Percentiles rank a stretch among this genome's conserved stretches.
phyloP scores from a whole-genome alignment of 2,888 invertebrate genomes.

The Cistogaster globosa region DNA sequence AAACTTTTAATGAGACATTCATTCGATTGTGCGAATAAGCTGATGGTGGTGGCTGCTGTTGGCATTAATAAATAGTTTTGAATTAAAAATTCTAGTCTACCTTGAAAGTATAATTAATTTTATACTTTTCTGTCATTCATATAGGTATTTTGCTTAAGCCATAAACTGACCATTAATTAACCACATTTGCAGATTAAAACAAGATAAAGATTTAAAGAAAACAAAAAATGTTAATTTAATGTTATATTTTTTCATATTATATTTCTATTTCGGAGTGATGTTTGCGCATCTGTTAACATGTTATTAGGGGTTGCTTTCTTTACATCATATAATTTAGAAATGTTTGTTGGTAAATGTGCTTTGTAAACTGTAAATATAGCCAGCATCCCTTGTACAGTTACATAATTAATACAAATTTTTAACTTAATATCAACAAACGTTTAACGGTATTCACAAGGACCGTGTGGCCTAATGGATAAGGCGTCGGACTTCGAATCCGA shows the following conservation, averaged over 20 bases:
- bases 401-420: not conserved
- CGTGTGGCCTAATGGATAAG: conserved; percentile 84
- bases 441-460: conserved; percentile 73
- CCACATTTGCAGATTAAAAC: too few relatives aligned
- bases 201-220: too few relatives aligned
- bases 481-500: conserved; percentile 84
- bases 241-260: not conserved
- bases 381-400: conserved; percentile 51
- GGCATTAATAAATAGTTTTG: conserved; percentile 59
- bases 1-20: conserved; percentile 41
- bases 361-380: conserved; percentile 27
- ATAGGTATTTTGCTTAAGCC: conserved; percentile 11
- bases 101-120: conserved; percentile 63
- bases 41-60: conserved; percentile 45
- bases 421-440: conserved; percentile 9
- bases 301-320: conserved; percentile 49
- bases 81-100: conserved; percentile 54
- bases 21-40: conserved; percentile 18
- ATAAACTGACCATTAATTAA: conserved; percentile 36
- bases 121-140: conserved; percentile 1
- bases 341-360: not conserved
- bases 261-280: not conserved
- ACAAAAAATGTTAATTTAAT: too few relatives aligned
- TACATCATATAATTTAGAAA: not conserved
- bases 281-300: not conserved